Conservation (phyloP, 2,113 vertebrate species). For the Propithecus coquereli region DNA sequence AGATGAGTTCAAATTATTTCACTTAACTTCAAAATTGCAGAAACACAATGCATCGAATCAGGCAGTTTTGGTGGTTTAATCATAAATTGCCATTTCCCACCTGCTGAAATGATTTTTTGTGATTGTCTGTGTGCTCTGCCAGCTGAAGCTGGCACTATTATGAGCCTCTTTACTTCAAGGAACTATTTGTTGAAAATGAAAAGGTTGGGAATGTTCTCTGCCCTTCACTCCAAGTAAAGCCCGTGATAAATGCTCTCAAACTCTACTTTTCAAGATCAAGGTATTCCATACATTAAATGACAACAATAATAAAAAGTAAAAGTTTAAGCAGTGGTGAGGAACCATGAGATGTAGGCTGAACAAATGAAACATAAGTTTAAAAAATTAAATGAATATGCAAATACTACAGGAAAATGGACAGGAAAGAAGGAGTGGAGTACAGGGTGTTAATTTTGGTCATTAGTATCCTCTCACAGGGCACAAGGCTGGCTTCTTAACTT, state of each 20-base stretch:
- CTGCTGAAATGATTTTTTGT: background rate
- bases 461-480: background rate
- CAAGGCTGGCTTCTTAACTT: background rate
- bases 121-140: background rate
- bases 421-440: background rate
- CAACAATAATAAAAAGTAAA: background rate
- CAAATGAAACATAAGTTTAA: background rate
- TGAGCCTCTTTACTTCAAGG: background rate
- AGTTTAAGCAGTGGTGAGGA: background rate
- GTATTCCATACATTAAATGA: background rate
- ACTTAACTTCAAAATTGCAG: slow-evolving; percentile 16
- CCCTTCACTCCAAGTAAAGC: background rate
- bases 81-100: background rate
- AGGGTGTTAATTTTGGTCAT: background rate
- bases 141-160: background rate
- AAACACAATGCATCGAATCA: background rate
- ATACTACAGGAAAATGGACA: background rate
- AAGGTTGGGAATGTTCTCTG: background rate
- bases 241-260: background rate
- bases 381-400: background rate
- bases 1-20: background rate
- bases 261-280: background rate
- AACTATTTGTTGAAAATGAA: background rate
- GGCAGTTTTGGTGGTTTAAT: background rate
- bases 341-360: background rate